These are phyloP conservation scores for Notodonta dromedarius DNA, from an alignment of 2,888 invertebrate species.

Conservation along the genomic window DNA sequence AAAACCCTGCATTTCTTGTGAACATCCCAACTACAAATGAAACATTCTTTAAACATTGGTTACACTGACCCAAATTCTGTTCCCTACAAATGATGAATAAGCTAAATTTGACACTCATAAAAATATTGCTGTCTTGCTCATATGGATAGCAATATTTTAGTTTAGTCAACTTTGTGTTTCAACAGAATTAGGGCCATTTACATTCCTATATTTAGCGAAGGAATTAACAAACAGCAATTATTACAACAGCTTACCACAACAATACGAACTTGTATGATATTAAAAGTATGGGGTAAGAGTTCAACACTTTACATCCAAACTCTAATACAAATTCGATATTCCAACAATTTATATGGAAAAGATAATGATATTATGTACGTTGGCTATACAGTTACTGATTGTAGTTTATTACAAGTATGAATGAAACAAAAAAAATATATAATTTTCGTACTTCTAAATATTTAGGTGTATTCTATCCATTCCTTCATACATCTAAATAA, in stretches of 20 bases:
- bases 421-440: not conserved
- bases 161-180: too few relatives aligned
- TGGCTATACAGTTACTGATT: too few relatives aligned
- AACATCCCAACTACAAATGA: conserved; percentile 46
- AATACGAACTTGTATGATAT: conserved; percentile 51
- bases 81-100: conserved; percentile 9
- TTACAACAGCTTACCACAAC: conserved; percentile 63
- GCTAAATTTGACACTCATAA: too few relatives aligned
- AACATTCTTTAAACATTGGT: conserved; percentile 41
- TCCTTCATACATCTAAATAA: not conserved
- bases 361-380: too few relatives aligned
- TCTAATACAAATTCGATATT: not conserved
- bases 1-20: conserved; percentile 59
- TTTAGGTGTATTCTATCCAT: too few relatives aligned
- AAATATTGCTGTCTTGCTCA: too few relatives aligned
- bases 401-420: too few relatives aligned
- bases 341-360: too few relatives aligned
- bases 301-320: not conserved
- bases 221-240: conserved; percentile 39
- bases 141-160: too few relatives aligned
- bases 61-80: conserved; percentile 10
- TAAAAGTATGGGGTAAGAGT: not conserved
- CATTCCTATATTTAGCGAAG: conserved; percentile 54
- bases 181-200: conserved; percentile 30
- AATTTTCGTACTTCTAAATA: not conserved